Percentiles rank a stretch among this genome's conserved stretches.
Evolutionary conservation across 2,888 invertebrate species (phyloP).

Genomic region (Caenorhabditis panamensis): DNA sequence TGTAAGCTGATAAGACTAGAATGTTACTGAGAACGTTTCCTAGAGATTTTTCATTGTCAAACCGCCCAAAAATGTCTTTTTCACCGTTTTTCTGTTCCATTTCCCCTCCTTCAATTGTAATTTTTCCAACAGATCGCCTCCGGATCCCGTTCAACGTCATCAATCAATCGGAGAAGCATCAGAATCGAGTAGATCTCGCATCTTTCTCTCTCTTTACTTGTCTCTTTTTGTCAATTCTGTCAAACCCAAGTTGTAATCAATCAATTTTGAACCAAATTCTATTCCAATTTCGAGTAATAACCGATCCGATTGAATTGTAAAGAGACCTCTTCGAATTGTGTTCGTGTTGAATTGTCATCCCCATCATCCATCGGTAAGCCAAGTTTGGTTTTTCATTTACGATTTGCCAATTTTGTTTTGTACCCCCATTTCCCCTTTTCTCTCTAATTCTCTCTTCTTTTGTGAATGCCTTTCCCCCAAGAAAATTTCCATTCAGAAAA

Average conservation of each 20-base stretch:
- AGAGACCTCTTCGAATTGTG: conserved; percentile 17
- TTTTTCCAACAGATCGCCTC: conserved; percentile 35
- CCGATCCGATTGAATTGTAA: background rate
- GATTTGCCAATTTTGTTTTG: conserved; percentile 18
- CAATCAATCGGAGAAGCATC: no score
- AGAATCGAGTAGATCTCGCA: background rate
- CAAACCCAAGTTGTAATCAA: background rate
- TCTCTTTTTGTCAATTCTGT: conserved; percentile 2
- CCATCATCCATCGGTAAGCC: conserved; percentile 27
- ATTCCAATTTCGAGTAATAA: background rate
- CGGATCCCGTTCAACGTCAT: background rate
- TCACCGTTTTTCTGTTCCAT: background rate
- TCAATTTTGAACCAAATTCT: background rate
- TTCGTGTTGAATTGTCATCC: conserved; percentile 4
- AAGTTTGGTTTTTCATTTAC: background rate
- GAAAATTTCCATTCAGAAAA: background rate
- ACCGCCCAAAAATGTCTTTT: background rate
- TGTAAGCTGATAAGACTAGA: no score
- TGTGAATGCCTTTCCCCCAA: conserved; percentile 10
- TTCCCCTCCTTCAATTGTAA: conserved; percentile 39
- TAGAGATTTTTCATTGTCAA: background rate
- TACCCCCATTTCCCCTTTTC: background rate
- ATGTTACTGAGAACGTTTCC: no score
- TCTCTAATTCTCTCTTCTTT: conserved; percentile 3
- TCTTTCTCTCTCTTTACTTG: conserved; percentile 18